phyloP scores from a whole-genome alignment of 2,113 vertebrate species.

The Rhombomys opimus region DNA sequence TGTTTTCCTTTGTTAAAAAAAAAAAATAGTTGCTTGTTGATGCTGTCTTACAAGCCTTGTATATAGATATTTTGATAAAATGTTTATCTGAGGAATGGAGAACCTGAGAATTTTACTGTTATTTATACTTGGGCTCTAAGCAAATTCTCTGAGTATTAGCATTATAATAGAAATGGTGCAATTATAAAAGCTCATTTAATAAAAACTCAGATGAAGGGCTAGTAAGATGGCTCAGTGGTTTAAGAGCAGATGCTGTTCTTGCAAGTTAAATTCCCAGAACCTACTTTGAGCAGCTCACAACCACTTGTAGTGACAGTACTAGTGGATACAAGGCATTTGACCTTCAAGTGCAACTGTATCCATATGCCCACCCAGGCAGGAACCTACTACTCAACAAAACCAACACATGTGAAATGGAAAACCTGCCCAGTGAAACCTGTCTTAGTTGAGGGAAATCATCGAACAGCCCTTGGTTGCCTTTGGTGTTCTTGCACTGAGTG shows the following conservation, averaged over 20 bases:
- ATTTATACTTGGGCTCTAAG: neutral
- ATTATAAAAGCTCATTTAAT: constrained; percentile 50
- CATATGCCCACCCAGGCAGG: neutral
- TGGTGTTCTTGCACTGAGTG: neutral
- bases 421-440: constrained; percentile 25
- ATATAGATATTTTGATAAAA: constrained; percentile 10
- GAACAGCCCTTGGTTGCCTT: neutral
- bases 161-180: constrained; percentile 33
- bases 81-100: constrained; percentile 16
- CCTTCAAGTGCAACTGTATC: too few species aligned
- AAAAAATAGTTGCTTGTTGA: neutral
- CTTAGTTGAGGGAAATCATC: constrained; percentile 48
- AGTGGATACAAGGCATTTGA: too few species aligned
- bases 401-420: neutral
- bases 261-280: neutral
- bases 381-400: neutral
- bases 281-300: neutral
- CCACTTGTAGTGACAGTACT: neutral
- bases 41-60: neutral
- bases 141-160: neutral
- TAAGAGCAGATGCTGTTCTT: neutral
- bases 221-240: neutral
- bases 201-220: neutral
- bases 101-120: constrained; percentile 18
- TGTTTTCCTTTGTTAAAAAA: constrained; percentile 35